Conservation (phyloP, 2,113 vertebrate genomes). For the Varanus salvator region DNA sequence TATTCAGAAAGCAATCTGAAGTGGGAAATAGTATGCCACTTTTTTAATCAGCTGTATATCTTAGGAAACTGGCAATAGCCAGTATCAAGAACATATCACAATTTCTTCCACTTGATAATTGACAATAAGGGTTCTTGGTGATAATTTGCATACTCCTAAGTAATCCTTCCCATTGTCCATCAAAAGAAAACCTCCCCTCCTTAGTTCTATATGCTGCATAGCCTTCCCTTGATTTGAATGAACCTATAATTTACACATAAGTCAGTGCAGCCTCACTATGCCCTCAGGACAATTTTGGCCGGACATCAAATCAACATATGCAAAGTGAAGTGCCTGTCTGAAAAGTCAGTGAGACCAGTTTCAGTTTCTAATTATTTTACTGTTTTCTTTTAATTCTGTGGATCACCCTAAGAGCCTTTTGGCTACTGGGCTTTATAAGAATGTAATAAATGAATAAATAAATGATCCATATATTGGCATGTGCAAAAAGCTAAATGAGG, state of each 20-base stretch:
- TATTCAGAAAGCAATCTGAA: not conserved
- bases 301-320: not conserved
- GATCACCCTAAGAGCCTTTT: too few species aligned
- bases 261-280: not conserved
- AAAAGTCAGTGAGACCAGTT: not conserved
- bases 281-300: not conserved
- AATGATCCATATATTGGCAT: not conserved
- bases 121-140: not conserved
- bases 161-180: not conserved
- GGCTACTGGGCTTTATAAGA: too few species aligned
- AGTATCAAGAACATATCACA: not conserved
- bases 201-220: not conserved
- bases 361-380: not conserved
- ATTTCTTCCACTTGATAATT: not conserved
- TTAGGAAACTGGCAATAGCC: not conserved
- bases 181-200: not conserved
- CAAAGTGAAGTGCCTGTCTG: not conserved
- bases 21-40: not conserved
- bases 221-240: not conserved
- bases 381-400: too few species aligned
- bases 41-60: not conserved
- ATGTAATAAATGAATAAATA: too few species aligned
- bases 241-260: not conserved
- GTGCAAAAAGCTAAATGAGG: not conserved
- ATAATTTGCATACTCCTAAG: not conserved